Conservation (phyloP, 2,797 vertebrate species). For the Meda fulgida region DNA sequence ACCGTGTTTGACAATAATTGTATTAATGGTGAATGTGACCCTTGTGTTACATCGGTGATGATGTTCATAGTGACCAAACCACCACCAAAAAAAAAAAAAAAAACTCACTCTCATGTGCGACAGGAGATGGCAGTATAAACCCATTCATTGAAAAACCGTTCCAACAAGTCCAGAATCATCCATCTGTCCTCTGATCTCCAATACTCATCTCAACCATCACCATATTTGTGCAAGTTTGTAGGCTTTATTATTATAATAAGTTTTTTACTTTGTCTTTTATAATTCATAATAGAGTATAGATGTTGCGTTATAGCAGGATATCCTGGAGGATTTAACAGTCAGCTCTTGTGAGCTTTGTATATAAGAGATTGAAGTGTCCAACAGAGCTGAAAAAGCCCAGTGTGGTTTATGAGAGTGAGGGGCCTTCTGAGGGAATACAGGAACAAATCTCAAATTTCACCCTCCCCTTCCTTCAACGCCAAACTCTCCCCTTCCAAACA, state of each 20-base stretch:
- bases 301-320: background rate
- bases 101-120: background rate
- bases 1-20: background rate
- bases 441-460: constrained; percentile 31
- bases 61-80: background rate
- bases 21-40: background rate
- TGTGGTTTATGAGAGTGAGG: constrained; percentile 28
- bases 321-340: constrained; percentile 10
- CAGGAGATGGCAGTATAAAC: constrained; percentile 17
- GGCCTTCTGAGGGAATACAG: constrained; percentile 30
- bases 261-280: background rate
- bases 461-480: background rate
- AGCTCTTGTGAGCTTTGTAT: constrained; percentile 14
- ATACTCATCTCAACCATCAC: background rate
- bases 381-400: background rate
- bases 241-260: too few species aligned
- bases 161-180: background rate
- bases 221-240: background rate
- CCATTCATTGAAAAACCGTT: background rate
- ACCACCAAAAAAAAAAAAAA: background rate
- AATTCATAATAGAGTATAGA: background rate
- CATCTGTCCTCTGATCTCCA: background rate
- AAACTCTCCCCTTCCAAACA: background rate
- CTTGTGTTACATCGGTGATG: background rate
- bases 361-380: constrained; percentile 19